A percentile compares a stretch with the other conserved stretches of the same genome.
phyloP scores from a whole-genome alignment of 2,888 invertebrate species.

The Latrodectus hesperus region DNA sequence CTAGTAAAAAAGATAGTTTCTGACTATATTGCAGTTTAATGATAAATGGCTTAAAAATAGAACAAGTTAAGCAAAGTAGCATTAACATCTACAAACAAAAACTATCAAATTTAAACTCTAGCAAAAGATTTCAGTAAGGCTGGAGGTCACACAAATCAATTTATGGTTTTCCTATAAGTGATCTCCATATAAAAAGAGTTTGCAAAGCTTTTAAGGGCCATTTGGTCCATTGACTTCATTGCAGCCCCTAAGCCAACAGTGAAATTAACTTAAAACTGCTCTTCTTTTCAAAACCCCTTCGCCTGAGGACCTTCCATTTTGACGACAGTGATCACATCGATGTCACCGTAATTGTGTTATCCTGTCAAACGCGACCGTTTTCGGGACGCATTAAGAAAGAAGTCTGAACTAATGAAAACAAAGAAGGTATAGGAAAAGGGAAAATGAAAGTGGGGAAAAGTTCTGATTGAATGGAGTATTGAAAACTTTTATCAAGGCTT shows the following conservation, averaged over 20 bases:
- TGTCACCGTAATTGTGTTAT: slow-evolving; percentile 35
- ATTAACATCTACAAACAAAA: too few species aligned
- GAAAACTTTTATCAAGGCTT: too few species aligned
- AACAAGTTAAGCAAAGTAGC: too few species aligned
- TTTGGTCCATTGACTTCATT: not conserved
- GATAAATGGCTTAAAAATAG: too few species aligned
- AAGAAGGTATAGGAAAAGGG: not conserved
- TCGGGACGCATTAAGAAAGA: not conserved
- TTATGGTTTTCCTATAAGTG: too few species aligned
- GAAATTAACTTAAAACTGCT: slow-evolving; percentile 1
- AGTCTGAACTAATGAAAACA: not conserved
- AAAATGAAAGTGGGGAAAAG: too few species aligned
- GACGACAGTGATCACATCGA: slow-evolving; percentile 5
- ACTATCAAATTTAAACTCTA: too few species aligned
- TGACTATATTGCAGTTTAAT: too few species aligned
- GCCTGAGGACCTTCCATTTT: not conserved
- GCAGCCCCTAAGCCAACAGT: not conserved
- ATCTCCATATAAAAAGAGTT: not conserved
- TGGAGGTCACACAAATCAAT: too few species aligned
- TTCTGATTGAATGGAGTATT: too few species aligned
- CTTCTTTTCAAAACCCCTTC: not conserved
- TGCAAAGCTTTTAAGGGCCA: not conserved
- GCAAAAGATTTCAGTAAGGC: too few species aligned
- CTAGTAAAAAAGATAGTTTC: too few species aligned
- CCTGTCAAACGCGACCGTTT: slow-evolving; percentile 18